Evolutionary conservation across 2,888 invertebrate species (phyloP).

Genomic region (Napeogenes inachia): DNA sequence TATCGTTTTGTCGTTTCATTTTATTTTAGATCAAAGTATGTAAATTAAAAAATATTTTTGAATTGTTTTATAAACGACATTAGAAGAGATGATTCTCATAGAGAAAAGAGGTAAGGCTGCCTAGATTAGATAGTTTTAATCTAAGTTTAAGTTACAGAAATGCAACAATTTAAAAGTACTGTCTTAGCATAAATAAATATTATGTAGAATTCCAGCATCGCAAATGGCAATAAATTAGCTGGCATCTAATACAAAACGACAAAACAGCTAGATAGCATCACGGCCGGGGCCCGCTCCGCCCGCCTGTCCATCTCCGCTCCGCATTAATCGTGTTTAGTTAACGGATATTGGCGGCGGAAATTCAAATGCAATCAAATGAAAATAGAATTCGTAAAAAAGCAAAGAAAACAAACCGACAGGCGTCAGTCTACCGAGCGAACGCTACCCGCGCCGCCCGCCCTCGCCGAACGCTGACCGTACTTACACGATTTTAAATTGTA

Average conservation of each 20-base stretch:
- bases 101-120: too few species aligned
- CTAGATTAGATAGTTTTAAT: too few species aligned
- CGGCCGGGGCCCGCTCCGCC: constrained; percentile 50
- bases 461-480: constrained; percentile 66
- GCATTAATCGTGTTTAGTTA: constrained; percentile 79
- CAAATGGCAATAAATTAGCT: constrained; percentile 76
- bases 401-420: constrained; percentile 76
- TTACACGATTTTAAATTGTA: constrained; percentile 79
- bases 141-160: too few species aligned
- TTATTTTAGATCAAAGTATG: too few species aligned
- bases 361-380: constrained; percentile 78
- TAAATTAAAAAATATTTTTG: too few species aligned
- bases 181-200: constrained; percentile 12
- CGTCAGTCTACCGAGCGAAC: constrained; percentile 72
- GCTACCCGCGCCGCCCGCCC: constrained; percentile 47
- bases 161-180: not conserved
- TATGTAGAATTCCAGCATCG: constrained; percentile 49
- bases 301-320: constrained; percentile 72
- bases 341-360: constrained; percentile 78
- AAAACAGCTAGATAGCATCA: constrained; percentile 65
- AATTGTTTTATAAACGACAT: too few species aligned
- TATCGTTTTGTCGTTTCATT: too few species aligned
- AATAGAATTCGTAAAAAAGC: constrained; percentile 76
- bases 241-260: constrained; percentile 76
- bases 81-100: too few species aligned